Conservation (phyloP, 2,888 invertebrate genomes). For the Drosophila borealis region DNA sequence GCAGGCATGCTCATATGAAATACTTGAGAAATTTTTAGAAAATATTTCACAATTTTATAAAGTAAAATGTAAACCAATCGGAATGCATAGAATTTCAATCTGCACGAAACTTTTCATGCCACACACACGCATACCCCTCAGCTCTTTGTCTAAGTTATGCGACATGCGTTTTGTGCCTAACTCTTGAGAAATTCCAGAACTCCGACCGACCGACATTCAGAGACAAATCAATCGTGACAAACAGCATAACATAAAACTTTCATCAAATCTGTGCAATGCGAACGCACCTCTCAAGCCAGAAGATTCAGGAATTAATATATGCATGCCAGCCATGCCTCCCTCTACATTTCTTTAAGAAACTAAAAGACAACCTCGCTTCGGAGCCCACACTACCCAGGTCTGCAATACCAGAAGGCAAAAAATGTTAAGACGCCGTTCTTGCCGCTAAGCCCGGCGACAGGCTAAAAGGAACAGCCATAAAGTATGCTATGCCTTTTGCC, state of each 20-base stretch:
- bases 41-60: background rate
- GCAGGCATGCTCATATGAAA: background rate
- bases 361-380: conserved; percentile 26
- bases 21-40: too few species aligned
- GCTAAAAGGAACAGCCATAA: conserved; percentile 40
- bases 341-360: conserved; percentile 6
- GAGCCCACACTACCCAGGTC: background rate
- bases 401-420: conserved; percentile 37
- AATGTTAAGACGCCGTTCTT: conserved; percentile 48
- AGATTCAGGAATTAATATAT: conserved; percentile 22
- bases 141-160: conserved; percentile 14
- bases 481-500: conserved; percentile 54
- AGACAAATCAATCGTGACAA: conserved; percentile 33
- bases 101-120: background rate
- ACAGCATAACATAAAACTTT: conserved; percentile 19
- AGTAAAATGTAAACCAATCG: background rate
- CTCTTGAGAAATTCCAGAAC: conserved; percentile 15
- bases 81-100: conserved; percentile 9
- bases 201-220: background rate
- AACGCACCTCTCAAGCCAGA: conserved; percentile 27
- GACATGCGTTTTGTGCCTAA: conserved; percentile 11
- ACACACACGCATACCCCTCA: background rate
- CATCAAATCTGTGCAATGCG: conserved; percentile 26
- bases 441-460: conserved; percentile 29
- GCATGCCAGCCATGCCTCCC: background rate